phyloP scores from a whole-genome alignment of 2,888 invertebrate genomes.

The Eretmocerus hayati region DNA sequence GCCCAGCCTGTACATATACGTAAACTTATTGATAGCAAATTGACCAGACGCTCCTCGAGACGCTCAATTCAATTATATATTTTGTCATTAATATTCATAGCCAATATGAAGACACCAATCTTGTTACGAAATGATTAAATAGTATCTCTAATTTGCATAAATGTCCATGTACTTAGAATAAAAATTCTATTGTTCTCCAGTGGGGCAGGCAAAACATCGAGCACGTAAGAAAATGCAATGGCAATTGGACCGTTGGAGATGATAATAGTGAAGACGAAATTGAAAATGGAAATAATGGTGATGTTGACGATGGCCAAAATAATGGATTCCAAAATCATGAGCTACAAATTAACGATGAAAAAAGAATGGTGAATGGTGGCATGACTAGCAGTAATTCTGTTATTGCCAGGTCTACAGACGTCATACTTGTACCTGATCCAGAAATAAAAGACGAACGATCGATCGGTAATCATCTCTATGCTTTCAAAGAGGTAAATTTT shows the following conservation, averaged over 20 bases:
- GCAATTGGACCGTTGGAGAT: conserved; percentile 48
- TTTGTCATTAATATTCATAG: no score
- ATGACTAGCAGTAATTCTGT: conserved; percentile 52
- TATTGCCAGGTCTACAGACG: conserved; percentile 64
- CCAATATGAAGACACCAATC: no score
- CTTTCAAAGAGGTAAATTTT: conserved; percentile 13
- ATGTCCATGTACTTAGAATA: no score
- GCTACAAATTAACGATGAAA: conserved; percentile 18
- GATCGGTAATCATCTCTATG: background rate
- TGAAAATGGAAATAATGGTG: conserved; percentile 45
- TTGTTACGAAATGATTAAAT: no score
- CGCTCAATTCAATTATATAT: no score
- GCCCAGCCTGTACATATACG: no score
- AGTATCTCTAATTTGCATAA: no score
- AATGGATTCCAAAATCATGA: no score
- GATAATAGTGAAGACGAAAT: conserved; percentile 51
- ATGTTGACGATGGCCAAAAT: conserved; percentile 29
- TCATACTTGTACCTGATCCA: conserved; percentile 68
- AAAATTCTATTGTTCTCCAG: conserved; percentile 57
- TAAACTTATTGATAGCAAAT: no score
- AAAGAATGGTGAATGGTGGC: conserved; percentile 26
- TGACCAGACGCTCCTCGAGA: no score
- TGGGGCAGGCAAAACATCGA: conserved; percentile 69
- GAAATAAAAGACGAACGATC: conserved; percentile 49
- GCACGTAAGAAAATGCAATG: conserved; percentile 46